Base-by-base conservation (phyloP, 1,140 invertebrate genomes). In the Aphaenogaster rudis region DNA sequence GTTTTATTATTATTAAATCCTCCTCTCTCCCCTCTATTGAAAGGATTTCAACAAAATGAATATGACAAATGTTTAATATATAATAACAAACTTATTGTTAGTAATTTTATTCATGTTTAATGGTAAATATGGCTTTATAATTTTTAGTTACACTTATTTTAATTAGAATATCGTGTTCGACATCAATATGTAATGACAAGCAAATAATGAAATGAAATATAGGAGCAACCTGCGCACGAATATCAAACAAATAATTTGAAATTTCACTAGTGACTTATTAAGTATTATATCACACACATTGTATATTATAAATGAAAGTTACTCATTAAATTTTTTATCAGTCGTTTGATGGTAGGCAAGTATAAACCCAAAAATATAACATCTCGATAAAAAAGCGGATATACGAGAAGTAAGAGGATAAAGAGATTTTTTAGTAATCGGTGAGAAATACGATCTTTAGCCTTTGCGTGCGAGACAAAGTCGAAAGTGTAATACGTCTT, bases 401-500 rank as follows among this genome's bases (percentile, higher is more conserved):
- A 48, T 13, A 54, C 33, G 28, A 57, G 15, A 52, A 66, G 15
- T 21, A 28, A 21, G 48, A 57, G 8, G 17, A 57, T 39, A 54
- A 69, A 69, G 61, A 28, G 7, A 54, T 69, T 28, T 69, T 28
- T 54, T 71, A 61, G 33, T 74, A 74, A 74, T 76, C n/a, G 33
- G 21, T 36, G 54, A 45, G 67, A 82, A 82, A 76, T 76, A 76
- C 69, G 45, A 84, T 74, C 54, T 48, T 61, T 59, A 21, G 28
- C 9, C n/a, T 81, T 50, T 81, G 52, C 28, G 71, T 21, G 66
- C 17, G 36, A 78, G 59, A 64, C 66, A 66, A 76, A 59, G 63
- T 86, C 63, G 52, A 90, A 61, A 71, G 71, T 52, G 78, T 84
- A 74, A 33, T 89, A 66, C 88, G 76, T 89, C 77, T 66, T 61